Base-by-base conservation (phyloP, 2,888 invertebrate genomes). In the Harpalus rubripes region DNA sequence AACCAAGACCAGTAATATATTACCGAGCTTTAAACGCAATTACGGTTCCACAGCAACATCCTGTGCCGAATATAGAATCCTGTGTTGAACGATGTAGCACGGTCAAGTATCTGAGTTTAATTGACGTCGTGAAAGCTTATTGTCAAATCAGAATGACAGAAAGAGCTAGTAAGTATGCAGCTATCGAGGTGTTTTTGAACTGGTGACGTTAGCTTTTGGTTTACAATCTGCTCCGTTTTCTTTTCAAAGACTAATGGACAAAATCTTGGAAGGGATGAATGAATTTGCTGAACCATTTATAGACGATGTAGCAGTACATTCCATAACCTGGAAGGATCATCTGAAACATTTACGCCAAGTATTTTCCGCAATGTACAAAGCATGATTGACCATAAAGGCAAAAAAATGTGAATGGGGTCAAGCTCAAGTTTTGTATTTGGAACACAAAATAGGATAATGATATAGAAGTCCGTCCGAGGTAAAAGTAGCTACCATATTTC, bases 131-230 rank as follows among this genome's bases (percentile, higher is more conserved):
- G 8, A 22, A 39, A 59, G 79, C 26, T 4, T 79, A 79, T 59
- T 79, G 79, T 59, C 79, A 79, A 59, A 79, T 79, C 32, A n/a
- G 32, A 8, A 79, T 79, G 79, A 79, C 61, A 5, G 16, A 79
- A 12, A 1, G 32, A 15, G 79, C 79, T 4, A 79, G 79, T 26
- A 58, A 59, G 32, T 79, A 22, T 22, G 22, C 22, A 22, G 22
- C 22, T 22, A 22, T 22, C 22, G 22, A 22, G 22, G 22, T 22
- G 22, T 22, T 22, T 22, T 22, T 22, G 22, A 22, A 22, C 22
- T 3, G 22, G 22, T 22, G 22, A 22, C 22, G 22, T 22, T 22
- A 22, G 22, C 22, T 22, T 22, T 22, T 22, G 22, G 22, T 4
- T 56, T 78, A 18, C 78, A 79, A 15, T 59, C 59, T n/a, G 59